Base-by-base conservation (phyloP, 2,113 vertebrate species). In the Megatriorchis doriae region DNA sequence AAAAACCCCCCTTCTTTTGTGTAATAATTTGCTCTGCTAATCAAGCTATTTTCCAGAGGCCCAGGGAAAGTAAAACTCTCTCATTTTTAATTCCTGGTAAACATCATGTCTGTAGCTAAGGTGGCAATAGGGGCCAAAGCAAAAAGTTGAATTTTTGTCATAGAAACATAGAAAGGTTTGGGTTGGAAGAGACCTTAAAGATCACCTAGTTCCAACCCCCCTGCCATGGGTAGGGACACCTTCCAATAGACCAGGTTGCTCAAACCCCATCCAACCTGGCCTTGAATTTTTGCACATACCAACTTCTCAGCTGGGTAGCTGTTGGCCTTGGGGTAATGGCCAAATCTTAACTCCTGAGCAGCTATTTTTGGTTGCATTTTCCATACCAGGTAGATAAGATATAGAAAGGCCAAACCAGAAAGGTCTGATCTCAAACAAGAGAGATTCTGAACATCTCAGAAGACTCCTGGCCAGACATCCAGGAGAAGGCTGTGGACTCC, bases 1-100 rank as follows among this genome's bases (percentile, higher is more conserved):
- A 56, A 67, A 74, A 73, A 74, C 62, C 0, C 0, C 0, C 20
- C 63, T 58, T 80, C 52, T 58, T 70, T 83, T 86, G 48, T 77
- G 58, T 53, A 85, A 67, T 83, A 94, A 91, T 94, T 94, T 88
- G 36, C 42, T 94, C 45, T 78, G 36, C 25, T 97, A 97, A 94
- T 90, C 47, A 72, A 75, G 75, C 31, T 93, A 29, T 78, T 93
- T 95, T 86, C 47, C 40, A 95, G 88, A 86, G 27, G 59, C 25
- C 7, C 22, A 45, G n/a, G 15, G 43, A 92, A 93, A 5, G 16
- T 56, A 82, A 70, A 88, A 71, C 12, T 65, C 42, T 34, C 61
- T 65, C 23, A 58, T 55, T 75, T 87, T 78, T 88, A 83, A 70
- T 66, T 88, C 52, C 14, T 1, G 3, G 25, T 45, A 91, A 86